Base-by-base conservation (phyloP, 2,113 vertebrate species). In the rat (Rattus norvegicus) region DNA sequence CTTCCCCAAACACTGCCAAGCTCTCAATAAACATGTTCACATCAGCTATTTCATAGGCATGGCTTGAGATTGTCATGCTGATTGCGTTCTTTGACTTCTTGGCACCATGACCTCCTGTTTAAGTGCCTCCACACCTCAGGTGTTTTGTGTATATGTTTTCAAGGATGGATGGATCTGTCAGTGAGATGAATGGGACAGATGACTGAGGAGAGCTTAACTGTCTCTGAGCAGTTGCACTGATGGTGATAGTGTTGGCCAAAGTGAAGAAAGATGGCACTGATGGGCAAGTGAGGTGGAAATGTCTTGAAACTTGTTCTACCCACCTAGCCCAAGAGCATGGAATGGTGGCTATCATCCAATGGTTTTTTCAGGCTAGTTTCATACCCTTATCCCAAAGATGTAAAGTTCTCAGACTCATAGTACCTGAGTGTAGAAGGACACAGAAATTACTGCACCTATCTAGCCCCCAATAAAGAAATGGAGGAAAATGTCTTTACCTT, bases 11-110 rank as follows among this genome's bases (percentile, higher is more conserved):
- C 49, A 28, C 43, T 88, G 91, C 91, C 90, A 91, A 89, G 52
- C 73, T 95, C 86, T 95, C 86, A 98, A 95, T 98, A 98, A 98
- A 98, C 49, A 22, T 59, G 49, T 95, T 97, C 65, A 63, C 69
- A 65, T 90, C 93, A 91, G 59, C 65, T 47, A 2, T 20, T 89
- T 90, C 43, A 43, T 17, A 8, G 19, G n/a, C 88, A 80, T 96
- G 92, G 14, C n/a, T 65, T 88, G 76, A 96, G 59, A 88, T 92
- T 72, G 22, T 86, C 65, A 77, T 43, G 59, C n/a, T 73, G 19
- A 36, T 84, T 28, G 17, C 59, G 28, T 77, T 93, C 30, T 85
- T 76, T 67, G 47, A 54, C 69, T 67, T 56, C 75, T 28, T 69
- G 43, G 33, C 33, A 59, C 47, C 2, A 0, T 56, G 30, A 47